Evolutionary conservation across 2,113 vertebrate species (phyloP), one percentile per base, ranked within the genome.

Genomic region (Melanostigma gelatinosum): DNA sequence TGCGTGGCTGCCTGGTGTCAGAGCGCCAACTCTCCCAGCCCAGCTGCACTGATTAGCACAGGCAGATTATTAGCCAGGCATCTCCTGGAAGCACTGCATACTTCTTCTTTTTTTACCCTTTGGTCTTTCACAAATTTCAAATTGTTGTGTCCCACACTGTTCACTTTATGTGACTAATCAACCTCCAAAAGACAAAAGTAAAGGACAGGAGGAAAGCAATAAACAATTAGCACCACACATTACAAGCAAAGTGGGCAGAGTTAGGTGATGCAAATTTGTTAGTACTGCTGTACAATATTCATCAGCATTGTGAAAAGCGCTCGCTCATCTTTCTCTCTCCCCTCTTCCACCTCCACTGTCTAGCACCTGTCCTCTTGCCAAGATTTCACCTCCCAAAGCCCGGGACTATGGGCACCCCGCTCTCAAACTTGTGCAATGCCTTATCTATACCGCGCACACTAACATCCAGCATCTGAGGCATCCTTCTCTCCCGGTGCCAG

Each of bases 401-500:
- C 92, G 91, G 95, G 95, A 98, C 95, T n/a, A 96, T 96, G 96
- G 91, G 96, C 95, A 97, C 96, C 95, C 96, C 95, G 93, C 94
- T 90, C 95, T 94, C 85, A 96, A 98, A 98, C 96, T 98, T 98
- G 94, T 94, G 94, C 95, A 94, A 88, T 80, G 91, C 90, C 95
- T 97, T 99, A 97, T 98, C 97, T 97, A 94, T 95, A 95, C 93
- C 90, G 86, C 94, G 95, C 97, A 97, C 96, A 91, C 95, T 95
- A 96, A 96, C 96, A 97, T 95, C 93, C 96, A 95, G 92, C 96
- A 97, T 97, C 95, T 95, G 95, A 97, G 96, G 94, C 94, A 95
- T 96, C 96, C 94, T 94, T 94, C 95, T 64, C 94, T 92, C 95
- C 90, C 93, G 90, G 93, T 65, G 91, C 96, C 96, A 97, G 95